Evolutionary conservation across 1,140 invertebrate species (phyloP), one percentile per base, ranked within the genome.

Genomic region (Neocloeon triangulifer): DNA sequence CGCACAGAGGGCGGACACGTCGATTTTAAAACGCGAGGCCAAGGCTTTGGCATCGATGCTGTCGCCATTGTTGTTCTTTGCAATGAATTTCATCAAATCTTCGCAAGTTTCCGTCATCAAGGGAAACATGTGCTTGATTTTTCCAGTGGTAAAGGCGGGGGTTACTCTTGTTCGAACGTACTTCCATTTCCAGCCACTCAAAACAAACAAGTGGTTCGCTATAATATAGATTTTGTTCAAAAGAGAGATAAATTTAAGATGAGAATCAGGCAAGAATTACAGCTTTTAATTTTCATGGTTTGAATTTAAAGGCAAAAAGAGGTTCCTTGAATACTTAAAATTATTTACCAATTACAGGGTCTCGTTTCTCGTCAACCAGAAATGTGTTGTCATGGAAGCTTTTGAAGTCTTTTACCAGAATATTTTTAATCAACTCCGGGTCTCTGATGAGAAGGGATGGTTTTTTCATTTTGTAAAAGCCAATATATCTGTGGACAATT

Each of bases 331-430:
- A n/a, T n/a, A n/a, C n/a, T n/a, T n/a, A n/a, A n/a, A n/a, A n/a
- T n/a, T n/a, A n/a, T n/a, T n/a, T n/a, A 2, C 39, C 43, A 5
- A 42, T 43, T 1, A 58, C 26, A 0, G 51, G 45, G 21, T 56
- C 52, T 21, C 15, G 33, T 19, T 38, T 33, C 27, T 43, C 41
- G 32, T 47, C 42, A 10, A 39, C 30, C 13, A 33, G 31, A 9
- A 42, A 40, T 2, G 40, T 41, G 21, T 43, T 38, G 20, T 63
- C 56, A 19, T 47, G 37, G 21, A 68, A 68, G 16, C 51, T 40
- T 19, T 51, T 41, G 26, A 66, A 69, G 38, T 70, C 62, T 39
- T 61, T 66, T 2, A 63, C 53, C 14, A 72, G 34, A 2, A 74
- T 54, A 12, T 54, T 44, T 39, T 66, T 69, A 0, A 70, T 53